Conservation (phyloP, 2,888 invertebrate genomes). For the Amiota mariae region DNA sequence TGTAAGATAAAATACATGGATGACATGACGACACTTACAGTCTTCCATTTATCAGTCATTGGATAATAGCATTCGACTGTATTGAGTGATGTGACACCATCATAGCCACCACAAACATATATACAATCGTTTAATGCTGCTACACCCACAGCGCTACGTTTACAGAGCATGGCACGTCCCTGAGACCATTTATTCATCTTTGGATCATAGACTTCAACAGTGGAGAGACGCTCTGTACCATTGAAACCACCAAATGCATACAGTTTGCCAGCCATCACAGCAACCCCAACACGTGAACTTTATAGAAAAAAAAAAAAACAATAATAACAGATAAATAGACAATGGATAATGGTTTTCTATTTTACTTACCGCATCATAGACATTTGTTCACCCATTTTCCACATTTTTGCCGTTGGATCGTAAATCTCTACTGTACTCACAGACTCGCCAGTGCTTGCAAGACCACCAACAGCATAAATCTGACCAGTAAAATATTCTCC, state of each 20-base stretch:
- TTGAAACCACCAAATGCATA: slow-evolving; percentile 91
- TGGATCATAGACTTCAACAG: slow-evolving; percentile 90
- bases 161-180: slow-evolving; percentile 86
- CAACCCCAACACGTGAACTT: slow-evolving; percentile 88
- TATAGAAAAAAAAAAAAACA: slow-evolving; percentile 4
- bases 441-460: slow-evolving; percentile 88
- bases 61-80: slow-evolving; percentile 88
- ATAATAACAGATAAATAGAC: slow-evolving; percentile 1
- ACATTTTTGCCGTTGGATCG: slow-evolving; percentile 81
- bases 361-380: slow-evolving; percentile 78
- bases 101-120: slow-evolving; percentile 90
- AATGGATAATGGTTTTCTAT: neutral
- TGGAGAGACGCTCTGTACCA: slow-evolving; percentile 85
- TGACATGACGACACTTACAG: slow-evolving; percentile 74
- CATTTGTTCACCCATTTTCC: slow-evolving; percentile 88
- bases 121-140: slow-evolving; percentile 85
- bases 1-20: neutral
- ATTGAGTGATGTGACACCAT: slow-evolving; percentile 87
- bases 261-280: slow-evolving; percentile 84
- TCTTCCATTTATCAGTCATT: slow-evolving; percentile 82
- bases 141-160: slow-evolving; percentile 85
- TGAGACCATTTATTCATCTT: slow-evolving; percentile 82
- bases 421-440: slow-evolving; percentile 89
- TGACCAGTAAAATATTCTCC: slow-evolving; percentile 84
- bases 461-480: slow-evolving; percentile 90